These are phyloP conservation scores for Telmatochromis sp. DNA, from an alignment of 2,113 vertebrate species.

Conservation along the genomic window DNA sequence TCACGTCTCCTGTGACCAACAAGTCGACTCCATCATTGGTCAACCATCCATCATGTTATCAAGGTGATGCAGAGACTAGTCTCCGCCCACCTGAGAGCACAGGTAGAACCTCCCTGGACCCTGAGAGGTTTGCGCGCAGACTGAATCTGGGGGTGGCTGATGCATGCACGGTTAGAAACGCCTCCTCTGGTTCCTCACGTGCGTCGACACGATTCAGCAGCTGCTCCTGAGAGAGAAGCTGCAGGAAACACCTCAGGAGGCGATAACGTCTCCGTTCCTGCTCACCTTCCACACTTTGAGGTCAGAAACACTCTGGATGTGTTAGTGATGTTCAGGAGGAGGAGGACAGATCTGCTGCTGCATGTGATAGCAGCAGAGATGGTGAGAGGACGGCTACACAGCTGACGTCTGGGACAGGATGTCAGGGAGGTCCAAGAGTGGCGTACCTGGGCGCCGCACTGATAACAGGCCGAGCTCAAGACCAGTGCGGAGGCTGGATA, in stretches of 20 bases:
- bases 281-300: neutral
- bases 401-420: neutral
- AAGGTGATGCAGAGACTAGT: neutral
- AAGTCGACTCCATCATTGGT: accelerated
- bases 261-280: neutral
- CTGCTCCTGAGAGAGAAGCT: neutral
- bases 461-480: neutral
- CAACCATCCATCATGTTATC: neutral
- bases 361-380: neutral
- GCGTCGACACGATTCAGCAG: neutral
- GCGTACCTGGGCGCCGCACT: neutral
- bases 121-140: neutral
- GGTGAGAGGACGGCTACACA: neutral
- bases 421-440: neutral
- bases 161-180: neutral
- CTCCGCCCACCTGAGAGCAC: neutral
- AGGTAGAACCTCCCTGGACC: neutral
- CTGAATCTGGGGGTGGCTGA: neutral
- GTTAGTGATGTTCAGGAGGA: neutral
- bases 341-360: neutral
- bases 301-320: neutral
- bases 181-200: neutral
- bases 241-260: neutral
- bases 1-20: neutral
- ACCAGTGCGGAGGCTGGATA: neutral